These are phyloP conservation scores for Chrysocyon brachyurus DNA, from an alignment of 2,797 vertebrate species.

Conservation along the genomic window DNA sequence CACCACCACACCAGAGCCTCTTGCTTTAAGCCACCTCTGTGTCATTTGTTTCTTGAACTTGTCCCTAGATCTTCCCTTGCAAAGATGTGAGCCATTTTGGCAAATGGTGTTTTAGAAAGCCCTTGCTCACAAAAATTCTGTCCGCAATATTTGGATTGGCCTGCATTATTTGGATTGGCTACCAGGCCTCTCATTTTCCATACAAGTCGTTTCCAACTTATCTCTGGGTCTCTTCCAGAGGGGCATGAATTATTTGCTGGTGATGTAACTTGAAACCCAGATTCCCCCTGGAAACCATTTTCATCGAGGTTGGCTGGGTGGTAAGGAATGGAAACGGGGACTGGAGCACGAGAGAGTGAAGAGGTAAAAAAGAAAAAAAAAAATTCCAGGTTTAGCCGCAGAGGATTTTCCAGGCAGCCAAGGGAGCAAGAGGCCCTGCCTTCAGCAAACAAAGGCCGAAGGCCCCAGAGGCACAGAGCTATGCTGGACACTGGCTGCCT, in stretches of 20 bases:
- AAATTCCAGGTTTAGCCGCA: neutral
- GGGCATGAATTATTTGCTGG: neutral
- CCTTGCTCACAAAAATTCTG: neutral
- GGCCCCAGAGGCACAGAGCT: neutral
- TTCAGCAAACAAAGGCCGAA: neutral
- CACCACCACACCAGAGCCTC: neutral
- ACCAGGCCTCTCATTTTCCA: neutral
- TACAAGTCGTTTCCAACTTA: neutral
- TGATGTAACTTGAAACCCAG: slow-evolving; percentile 30
- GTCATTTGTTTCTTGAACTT: neutral
- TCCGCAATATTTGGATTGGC: slow-evolving; percentile 4
- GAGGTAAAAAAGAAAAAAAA: neutral
- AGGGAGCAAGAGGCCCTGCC: neutral
- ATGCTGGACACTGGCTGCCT: neutral
- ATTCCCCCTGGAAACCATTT: slow-evolving; percentile 14
- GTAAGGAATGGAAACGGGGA: neutral
- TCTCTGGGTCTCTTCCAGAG: neutral
- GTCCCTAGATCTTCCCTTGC: neutral
- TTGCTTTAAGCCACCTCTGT: neutral
- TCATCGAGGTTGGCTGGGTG: neutral
- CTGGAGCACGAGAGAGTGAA: neutral
- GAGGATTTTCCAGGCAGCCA: neutral
- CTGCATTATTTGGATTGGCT: slow-evolving; percentile 42
- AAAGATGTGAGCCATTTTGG: neutral
- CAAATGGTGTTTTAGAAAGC: neutral